These are phyloP conservation scores for Tillus elongatus DNA, from an alignment of 2,888 invertebrate species.

Conservation along the genomic window DNA sequence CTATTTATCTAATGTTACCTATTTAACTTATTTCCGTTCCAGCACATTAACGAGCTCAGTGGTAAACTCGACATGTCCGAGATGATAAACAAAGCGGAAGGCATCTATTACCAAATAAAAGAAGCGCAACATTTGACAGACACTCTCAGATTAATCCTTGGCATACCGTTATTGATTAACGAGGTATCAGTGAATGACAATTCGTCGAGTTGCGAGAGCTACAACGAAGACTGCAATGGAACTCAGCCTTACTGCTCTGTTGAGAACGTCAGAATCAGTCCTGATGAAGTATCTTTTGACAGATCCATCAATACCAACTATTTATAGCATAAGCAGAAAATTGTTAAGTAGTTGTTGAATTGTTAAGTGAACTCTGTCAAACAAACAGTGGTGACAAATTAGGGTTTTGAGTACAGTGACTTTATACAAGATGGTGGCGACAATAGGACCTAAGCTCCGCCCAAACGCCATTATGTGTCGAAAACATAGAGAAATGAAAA, in stretches of 20 bases:
- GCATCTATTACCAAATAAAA: slow-evolving; percentile 81
- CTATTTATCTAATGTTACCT: no score
- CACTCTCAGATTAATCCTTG: slow-evolving; percentile 62
- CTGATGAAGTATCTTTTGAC: slow-evolving; percentile 50
- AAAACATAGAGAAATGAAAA: no score
- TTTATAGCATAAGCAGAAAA: slow-evolving; percentile 31
- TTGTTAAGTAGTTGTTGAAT: background rate
- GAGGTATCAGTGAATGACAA: slow-evolving; percentile 13
- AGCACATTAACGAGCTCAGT: slow-evolving; percentile 94
- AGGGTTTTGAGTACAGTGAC: no score
- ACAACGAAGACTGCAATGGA: slow-evolving; percentile 26
- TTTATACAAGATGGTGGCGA: no score
- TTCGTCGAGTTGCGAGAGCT: slow-evolving; percentile 22
- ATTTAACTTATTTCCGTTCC: no score
- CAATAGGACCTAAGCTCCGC: no score
- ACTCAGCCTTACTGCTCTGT: slow-evolving; percentile 24
- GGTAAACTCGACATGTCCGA: slow-evolving; percentile 75
- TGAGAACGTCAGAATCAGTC: slow-evolving; percentile 32
- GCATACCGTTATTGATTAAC: slow-evolving; percentile 41
- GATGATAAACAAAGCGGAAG: slow-evolving; percentile 80
- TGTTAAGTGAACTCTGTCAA: no score
- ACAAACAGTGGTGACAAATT: no score
- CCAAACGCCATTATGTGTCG: no score
- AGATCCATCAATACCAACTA: slow-evolving; percentile 49
- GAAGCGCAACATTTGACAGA: slow-evolving; percentile 62